Percentiles rank a stretch among this genome's conserved stretches.
phyloP scores from a whole-genome alignment of 2,888 invertebrate genomes.

The Tethea ocularis region DNA sequence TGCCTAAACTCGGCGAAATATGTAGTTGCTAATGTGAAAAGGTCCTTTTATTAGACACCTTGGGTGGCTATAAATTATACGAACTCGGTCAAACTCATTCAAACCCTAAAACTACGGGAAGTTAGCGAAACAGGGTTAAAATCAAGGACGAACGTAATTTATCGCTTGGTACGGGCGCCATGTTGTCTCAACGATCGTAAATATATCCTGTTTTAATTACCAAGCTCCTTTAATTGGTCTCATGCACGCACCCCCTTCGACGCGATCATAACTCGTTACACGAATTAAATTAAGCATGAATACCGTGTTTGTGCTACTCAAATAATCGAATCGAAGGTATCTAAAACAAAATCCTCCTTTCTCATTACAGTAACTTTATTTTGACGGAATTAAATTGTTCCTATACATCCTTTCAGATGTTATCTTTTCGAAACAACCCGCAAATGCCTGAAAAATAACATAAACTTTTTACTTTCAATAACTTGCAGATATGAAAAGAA shows the following conservation, averaged over 20 bases:
- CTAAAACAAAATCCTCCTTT: not conserved
- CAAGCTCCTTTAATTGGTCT: slow-evolving; percentile 66
- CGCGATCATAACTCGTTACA: slow-evolving; percentile 34
- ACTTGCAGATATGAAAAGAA: too few species aligned
- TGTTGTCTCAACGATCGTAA: slow-evolving; percentile 76
- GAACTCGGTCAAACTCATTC: slow-evolving; percentile 51
- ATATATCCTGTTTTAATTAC: slow-evolving; percentile 80
- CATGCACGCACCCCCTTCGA: slow-evolving; percentile 58
- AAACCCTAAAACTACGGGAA: slow-evolving; percentile 41
- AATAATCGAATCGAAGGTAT: too few species aligned
- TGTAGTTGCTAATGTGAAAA: slow-evolving; percentile 27
- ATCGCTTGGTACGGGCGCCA: slow-evolving; percentile 61
- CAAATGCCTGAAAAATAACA: too few species aligned
- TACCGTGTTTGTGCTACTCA: slow-evolving; percentile 17
- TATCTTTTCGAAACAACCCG: too few species aligned
- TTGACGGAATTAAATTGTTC: not conserved
- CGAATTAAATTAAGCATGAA: slow-evolving; percentile 19
- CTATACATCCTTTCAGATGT: too few species aligned
- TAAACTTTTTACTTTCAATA: too few species aligned
- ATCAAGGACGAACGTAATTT: slow-evolving; percentile 75
- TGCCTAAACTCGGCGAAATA: slow-evolving; percentile 5
- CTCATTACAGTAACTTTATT: not conserved
- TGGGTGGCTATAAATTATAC: slow-evolving; percentile 36
- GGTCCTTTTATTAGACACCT: slow-evolving; percentile 41
- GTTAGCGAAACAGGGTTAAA: slow-evolving; percentile 61